Percentiles rank a stretch among this genome's conserved stretches.
Conservation (phyloP, 2,113 vertebrate species). For the Vimba vimba region DNA sequence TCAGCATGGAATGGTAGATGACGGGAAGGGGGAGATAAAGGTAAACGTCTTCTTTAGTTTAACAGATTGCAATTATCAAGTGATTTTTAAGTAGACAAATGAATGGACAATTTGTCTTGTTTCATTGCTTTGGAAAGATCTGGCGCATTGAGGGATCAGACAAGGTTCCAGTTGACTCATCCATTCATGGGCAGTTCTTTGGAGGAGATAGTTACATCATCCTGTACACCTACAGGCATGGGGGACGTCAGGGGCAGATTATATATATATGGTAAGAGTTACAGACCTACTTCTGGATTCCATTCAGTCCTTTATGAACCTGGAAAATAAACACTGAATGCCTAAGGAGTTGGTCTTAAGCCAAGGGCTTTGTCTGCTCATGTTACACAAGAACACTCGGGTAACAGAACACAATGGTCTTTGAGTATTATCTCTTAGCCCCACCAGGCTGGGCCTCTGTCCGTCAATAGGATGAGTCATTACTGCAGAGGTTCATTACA, state of each 20-base stretch:
- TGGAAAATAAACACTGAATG: constrained; percentile 1
- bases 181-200: constrained; percentile 82
- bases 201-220: constrained; percentile 92
- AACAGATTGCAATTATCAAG: not conserved
- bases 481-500: not conserved
- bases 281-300: not conserved
- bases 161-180: constrained; percentile 79
- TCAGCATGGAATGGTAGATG: constrained; percentile 88
- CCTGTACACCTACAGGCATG: constrained; percentile 81
- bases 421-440: not conserved
- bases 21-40: constrained; percentile 84
- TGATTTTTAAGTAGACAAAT: not conserved
- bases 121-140: constrained; percentile 72
- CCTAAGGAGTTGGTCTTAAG: not conserved
- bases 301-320: not conserved
- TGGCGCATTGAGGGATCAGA: constrained; percentile 87
- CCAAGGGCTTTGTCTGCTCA: constrained; percentile 30
- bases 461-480: constrained; percentile 4
- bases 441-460: not conserved
- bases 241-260: constrained; percentile 77
- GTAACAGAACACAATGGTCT: constrained; percentile 31
- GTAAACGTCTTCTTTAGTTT: constrained; percentile 40
- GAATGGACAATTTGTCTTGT: not conserved
- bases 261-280: constrained; percentile 90
- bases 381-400: constrained; percentile 16